phyloP scores from a whole-genome alignment of 2,797 vertebrate species.

The Cottoperca gobio region DNA sequence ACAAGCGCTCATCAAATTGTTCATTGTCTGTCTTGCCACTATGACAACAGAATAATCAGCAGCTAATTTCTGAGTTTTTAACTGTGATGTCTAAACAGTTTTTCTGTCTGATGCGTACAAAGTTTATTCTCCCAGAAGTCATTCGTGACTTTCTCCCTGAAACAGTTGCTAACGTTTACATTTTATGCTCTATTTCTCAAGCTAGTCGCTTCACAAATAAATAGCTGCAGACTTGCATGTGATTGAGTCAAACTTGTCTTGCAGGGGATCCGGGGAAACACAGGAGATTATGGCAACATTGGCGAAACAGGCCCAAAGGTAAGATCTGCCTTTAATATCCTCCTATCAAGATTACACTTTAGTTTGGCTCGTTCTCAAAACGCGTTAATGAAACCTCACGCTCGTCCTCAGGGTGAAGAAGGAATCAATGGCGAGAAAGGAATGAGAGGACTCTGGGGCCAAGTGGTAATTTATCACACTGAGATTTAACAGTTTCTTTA shows the following conservation, averaged over 20 bases:
- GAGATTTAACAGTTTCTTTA: constrained; percentile 21
- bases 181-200: constrained; percentile 9
- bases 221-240: background rate
- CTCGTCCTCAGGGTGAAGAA: constrained; percentile 73
- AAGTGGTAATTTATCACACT: constrained; percentile 72
- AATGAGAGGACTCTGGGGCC: constrained; percentile 79
- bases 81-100: constrained; percentile 12
- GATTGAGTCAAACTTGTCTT: constrained; percentile 39
- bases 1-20: background rate
- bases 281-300: constrained; percentile 76
- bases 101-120: constrained; percentile 12
- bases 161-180: background rate
- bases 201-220: constrained; percentile 10
- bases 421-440: constrained; percentile 85
- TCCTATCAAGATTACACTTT: constrained; percentile 5
- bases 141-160: constrained; percentile 20
- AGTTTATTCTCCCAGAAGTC: constrained; percentile 17
- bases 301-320: constrained; percentile 82
- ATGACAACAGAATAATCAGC: background rate
- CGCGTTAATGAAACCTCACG: constrained; percentile 49
- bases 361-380: constrained; percentile 27
- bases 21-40: background rate
- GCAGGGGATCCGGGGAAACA: constrained; percentile 77
- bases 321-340: constrained; percentile 22
- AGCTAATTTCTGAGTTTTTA: constrained; percentile 12